A percentile compares a stretch with the other conserved stretches of the same genome.
Evolutionary conservation across 2,888 invertebrate species (phyloP).

Genomic region (Melipona bicolor): DNA sequence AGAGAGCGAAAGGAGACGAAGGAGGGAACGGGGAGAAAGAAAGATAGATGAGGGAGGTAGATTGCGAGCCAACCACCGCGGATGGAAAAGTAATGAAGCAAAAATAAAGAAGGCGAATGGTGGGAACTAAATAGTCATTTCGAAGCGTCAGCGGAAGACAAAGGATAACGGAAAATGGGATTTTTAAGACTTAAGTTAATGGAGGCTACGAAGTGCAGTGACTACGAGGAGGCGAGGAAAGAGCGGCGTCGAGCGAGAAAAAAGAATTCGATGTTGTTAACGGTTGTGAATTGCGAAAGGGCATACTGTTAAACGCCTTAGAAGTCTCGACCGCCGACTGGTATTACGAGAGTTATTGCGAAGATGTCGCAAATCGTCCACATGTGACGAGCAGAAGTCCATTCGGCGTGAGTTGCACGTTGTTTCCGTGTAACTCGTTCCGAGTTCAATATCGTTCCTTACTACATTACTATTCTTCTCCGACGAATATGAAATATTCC

Average conservation of each 20-base stretch:
- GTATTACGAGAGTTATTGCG: conserved; percentile 1
- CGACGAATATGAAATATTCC: background rate
- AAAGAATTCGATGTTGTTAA: conserved; percentile 64
- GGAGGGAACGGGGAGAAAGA: background rate
- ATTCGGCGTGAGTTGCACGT: background rate
- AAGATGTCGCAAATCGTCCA: background rate
- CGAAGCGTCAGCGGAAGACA: conserved; percentile 66
- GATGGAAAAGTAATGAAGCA: conserved; percentile 64
- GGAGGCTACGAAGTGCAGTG: conserved; percentile 53
- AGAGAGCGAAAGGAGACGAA: background rate
- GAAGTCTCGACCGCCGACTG: conserved; percentile 39
- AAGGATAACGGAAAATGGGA: conserved; percentile 71
- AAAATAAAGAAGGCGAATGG: conserved; percentile 64
- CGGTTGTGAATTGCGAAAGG: conserved; percentile 65
- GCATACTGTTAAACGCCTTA: conserved; percentile 60
- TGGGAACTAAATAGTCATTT: conserved; percentile 70
- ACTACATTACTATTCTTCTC: conserved; percentile 6
- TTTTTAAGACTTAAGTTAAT: conserved; percentile 65
- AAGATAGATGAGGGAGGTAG: conserved; percentile 14
- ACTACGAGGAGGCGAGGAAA: conserved; percentile 42
- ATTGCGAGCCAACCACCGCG: conserved; percentile 32
- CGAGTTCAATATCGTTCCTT: conserved; percentile 15
- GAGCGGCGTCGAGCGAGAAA: conserved; percentile 40
- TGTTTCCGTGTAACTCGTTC: conserved; percentile 12
- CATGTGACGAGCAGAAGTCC: background rate